phyloP scores from a whole-genome alignment of 2,113 vertebrate genomes.

The Colius striatus region DNA sequence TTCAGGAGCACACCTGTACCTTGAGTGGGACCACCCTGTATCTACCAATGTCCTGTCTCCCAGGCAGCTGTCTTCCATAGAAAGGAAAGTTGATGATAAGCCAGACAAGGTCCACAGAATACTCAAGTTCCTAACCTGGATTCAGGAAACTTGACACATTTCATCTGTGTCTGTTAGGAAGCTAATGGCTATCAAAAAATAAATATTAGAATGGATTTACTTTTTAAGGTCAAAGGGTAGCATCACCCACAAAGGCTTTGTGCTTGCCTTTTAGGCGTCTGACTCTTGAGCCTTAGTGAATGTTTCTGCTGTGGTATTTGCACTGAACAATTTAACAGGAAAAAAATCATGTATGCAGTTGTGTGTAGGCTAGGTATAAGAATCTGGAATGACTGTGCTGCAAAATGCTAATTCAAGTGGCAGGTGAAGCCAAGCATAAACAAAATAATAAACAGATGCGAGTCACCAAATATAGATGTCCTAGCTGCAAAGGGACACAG shows the following conservation, averaged over 20 bases:
- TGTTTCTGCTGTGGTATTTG: not conserved
- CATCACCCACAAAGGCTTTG: not conserved
- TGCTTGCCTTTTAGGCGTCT: not conserved
- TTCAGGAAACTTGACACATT: not conserved
- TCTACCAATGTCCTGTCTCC: not conserved
- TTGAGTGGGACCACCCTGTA: not conserved
- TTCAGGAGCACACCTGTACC: not conserved
- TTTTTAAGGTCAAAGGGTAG: not conserved
- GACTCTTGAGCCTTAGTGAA: not conserved
- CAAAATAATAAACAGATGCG: slow-evolving; percentile 88
- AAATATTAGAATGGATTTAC: not conserved
- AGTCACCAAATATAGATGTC: slow-evolving; percentile 84
- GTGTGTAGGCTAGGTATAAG: slow-evolving; percentile 69
- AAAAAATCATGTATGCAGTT: not conserved
- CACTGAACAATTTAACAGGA: not conserved
- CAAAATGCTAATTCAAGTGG: slow-evolving; percentile 76
- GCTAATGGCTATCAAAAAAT: not conserved
- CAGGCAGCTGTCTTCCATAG: not conserved
- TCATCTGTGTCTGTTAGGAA: not conserved
- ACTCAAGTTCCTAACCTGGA: not conserved
- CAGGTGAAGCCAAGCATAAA: slow-evolving; percentile 79
- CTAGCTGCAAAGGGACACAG: slow-evolving; percentile 78
- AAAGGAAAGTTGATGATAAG: not conserved
- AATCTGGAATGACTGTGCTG: slow-evolving; percentile 37
- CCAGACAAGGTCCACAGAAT: not conserved